Evolutionary conservation across 2,888 invertebrate genomes (phyloP).

Genomic region (Baronia brevicornis): DNA sequence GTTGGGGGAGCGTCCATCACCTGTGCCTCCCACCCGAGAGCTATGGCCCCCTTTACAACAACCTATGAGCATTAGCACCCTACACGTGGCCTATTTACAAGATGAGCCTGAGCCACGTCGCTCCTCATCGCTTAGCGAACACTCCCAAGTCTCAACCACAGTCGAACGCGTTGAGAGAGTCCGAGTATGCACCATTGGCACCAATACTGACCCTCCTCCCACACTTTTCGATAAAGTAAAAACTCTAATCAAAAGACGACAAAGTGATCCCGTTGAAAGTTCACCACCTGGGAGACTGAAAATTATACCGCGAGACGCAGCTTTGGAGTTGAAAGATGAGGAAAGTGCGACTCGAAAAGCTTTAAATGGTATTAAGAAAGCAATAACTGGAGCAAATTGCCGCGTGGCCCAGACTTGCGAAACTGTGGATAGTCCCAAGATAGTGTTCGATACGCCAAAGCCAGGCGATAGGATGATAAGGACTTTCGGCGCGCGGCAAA

Average conservation of each 20-base stretch:
- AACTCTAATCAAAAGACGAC: slow-evolving; percentile 37
- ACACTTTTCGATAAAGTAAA: slow-evolving; percentile 42
- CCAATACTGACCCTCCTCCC: slow-evolving; percentile 59
- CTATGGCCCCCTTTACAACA: slow-evolving; percentile 52
- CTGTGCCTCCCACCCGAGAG: slow-evolving; percentile 62
- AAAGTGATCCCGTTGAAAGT: slow-evolving; percentile 31
- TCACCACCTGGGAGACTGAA: slow-evolving; percentile 46
- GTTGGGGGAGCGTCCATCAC: slow-evolving; percentile 62
- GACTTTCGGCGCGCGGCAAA: slow-evolving; percentile 55
- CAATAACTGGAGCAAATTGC: slow-evolving; percentile 53
- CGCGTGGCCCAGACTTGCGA: slow-evolving; percentile 53
- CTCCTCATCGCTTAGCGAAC: slow-evolving; percentile 45
- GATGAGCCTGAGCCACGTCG: slow-evolving; percentile 46
- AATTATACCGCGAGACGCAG: slow-evolving; percentile 46
- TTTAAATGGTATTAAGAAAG: slow-evolving; percentile 52
- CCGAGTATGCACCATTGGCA: slow-evolving; percentile 55
- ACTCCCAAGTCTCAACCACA: slow-evolving; percentile 38
- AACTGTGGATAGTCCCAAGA: slow-evolving; percentile 59
- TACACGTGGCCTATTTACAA: slow-evolving; percentile 61
- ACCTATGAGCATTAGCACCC: slow-evolving; percentile 61
- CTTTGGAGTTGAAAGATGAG: slow-evolving; percentile 42
- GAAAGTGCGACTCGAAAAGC: slow-evolving; percentile 45
- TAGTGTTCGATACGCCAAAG: slow-evolving; percentile 58
- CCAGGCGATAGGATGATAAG: slow-evolving; percentile 64
- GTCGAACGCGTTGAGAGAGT: slow-evolving; percentile 34